Percentiles rank a stretch among this genome's conserved stretches.
Evolutionary conservation across 2,797 vertebrate species (phyloP).

Genomic region (Pseudotriccus pelzelni): DNA sequence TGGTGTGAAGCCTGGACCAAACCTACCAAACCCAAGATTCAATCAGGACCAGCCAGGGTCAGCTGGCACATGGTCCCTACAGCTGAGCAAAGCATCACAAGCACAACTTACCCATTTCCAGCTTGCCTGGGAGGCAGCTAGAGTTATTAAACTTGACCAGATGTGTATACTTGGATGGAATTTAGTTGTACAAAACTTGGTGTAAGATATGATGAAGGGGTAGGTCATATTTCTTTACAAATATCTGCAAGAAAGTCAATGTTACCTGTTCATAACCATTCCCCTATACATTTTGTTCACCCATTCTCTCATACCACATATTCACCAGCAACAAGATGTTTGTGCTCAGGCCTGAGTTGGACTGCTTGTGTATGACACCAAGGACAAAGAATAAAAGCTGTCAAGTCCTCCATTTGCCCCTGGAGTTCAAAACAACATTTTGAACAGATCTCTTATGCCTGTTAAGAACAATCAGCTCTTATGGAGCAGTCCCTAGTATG

Average conservation of each 20-base stretch:
- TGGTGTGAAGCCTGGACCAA: background rate
- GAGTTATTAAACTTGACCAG: background rate
- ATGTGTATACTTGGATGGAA: background rate
- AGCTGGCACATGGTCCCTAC: background rate
- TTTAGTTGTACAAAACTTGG: background rate
- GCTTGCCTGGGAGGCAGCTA: background rate
- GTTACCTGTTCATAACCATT: background rate
- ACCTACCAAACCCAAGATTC: background rate
- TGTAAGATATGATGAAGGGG: background rate
- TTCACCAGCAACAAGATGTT: background rate
- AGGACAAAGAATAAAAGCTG: background rate
- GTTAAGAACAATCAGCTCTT: background rate
- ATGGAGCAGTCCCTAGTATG: accelerated
- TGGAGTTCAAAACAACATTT: background rate
- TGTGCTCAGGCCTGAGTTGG: background rate
- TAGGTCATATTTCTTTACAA: background rate
- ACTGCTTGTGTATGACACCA: background rate
- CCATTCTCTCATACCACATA: background rate
- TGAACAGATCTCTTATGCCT: background rate
- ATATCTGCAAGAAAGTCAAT: accelerated
- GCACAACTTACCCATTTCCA: background rate
- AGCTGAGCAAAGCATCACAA: background rate
- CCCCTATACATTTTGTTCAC: background rate
- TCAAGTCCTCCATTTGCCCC: background rate
- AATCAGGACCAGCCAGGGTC: background rate